phyloP scores from a whole-genome alignment of 2,797 vertebrate species.

The Phoeniculus purpureus region DNA sequence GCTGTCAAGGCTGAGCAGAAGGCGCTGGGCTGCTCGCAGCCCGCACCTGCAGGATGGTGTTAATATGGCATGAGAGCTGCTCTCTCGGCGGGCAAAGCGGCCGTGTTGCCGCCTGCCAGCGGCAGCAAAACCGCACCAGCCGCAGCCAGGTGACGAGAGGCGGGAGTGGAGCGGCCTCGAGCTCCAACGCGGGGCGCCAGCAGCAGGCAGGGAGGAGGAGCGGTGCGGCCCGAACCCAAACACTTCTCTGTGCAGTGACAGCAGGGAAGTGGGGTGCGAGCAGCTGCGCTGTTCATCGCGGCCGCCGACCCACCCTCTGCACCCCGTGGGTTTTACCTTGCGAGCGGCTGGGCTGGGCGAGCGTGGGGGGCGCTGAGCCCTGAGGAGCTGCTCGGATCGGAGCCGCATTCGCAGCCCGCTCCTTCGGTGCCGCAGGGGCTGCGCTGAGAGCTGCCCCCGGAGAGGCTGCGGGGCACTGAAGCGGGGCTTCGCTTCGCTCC shows the following conservation, averaged over 20 bases:
- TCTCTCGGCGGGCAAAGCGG: neutral
- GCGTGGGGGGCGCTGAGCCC: too few species aligned
- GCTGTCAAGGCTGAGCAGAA: neutral
- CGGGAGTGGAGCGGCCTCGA: neutral
- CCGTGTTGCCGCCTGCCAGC: neutral
- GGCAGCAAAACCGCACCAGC: neutral
- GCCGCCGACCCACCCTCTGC: too few species aligned
- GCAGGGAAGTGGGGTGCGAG: neutral
- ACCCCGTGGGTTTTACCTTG: rapidly evolving
- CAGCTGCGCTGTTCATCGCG: too few species aligned
- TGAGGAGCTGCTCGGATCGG: too few species aligned
- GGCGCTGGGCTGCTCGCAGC: neutral
- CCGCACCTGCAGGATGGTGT: neutral
- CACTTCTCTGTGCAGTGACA: neutral
- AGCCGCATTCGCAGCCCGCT: too few species aligned
- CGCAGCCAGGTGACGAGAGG: neutral
- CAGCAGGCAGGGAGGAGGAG: too few species aligned
- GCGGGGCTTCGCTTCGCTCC: too few species aligned
- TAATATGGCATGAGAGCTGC: neutral
- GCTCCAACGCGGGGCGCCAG: rapidly evolving
- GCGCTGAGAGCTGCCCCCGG: too few species aligned
- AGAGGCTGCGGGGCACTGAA: too few species aligned
- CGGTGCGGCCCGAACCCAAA: neutral
- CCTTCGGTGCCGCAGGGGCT: too few species aligned
- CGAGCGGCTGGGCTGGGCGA: too few species aligned